These are phyloP conservation scores for Etia nguti DNA, from an alignment of 2,113 vertebrate genomes.

Conservation along the genomic window DNA sequence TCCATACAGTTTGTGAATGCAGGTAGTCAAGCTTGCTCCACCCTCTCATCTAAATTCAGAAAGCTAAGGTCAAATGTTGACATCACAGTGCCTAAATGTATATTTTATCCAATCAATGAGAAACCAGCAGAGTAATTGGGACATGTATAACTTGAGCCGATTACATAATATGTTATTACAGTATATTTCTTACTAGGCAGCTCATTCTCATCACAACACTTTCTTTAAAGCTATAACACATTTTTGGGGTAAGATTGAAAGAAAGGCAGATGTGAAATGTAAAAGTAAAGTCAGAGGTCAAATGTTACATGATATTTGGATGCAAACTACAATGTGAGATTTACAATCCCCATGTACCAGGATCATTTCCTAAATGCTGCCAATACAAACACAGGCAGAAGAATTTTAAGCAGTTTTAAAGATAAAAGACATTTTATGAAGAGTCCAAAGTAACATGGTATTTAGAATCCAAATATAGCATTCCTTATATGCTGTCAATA, in stretches of 20 bases:
- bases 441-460: not conserved
- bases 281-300: not conserved
- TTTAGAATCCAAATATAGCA: not conserved
- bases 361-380: not conserved
- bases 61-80: not conserved
- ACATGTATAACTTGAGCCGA: not conserved
- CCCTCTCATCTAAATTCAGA: too few species aligned
- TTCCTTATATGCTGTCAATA: not conserved
- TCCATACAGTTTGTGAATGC: not conserved
- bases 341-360: not conserved
- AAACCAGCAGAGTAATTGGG: not conserved
- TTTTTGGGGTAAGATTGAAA: not conserved
- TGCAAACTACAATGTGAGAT: not conserved
- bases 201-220: not conserved
- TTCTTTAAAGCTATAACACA: not conserved
- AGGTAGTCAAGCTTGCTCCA: not conserved
- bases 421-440: not conserved
- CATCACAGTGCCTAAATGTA: not conserved
- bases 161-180: not conserved
- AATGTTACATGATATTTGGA: not conserved
- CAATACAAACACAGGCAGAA: not conserved
- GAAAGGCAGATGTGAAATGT: not conserved
- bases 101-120: not conserved
- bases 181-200: not conserved
- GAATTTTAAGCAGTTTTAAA: not conserved